These are phyloP conservation scores for Coendou prehensilis DNA, from an alignment of 2,797 vertebrate genomes.

Conservation along the genomic window DNA sequence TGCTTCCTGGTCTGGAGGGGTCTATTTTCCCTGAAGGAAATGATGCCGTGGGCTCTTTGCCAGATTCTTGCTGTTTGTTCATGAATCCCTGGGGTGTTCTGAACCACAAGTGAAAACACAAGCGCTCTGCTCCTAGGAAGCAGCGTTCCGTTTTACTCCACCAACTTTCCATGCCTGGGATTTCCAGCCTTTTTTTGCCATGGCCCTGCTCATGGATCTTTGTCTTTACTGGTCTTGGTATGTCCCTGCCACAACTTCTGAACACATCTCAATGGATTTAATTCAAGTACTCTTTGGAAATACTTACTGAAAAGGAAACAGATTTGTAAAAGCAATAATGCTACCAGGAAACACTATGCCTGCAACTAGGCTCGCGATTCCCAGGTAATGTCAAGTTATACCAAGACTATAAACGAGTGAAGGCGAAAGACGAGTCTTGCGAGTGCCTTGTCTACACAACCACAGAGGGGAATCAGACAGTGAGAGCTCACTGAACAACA, in stretches of 20 bases:
- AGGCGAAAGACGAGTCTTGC: background rate
- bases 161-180: background rate
- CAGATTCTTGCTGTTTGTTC: background rate
- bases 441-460: background rate
- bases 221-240: background rate
- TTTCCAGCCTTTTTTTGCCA: background rate
- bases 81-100: background rate
- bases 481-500: constrained; percentile 2
- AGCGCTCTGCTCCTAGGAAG: background rate
- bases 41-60: background rate
- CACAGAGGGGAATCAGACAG: background rate
- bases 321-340: constrained; percentile 25
- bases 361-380: constrained; percentile 2
- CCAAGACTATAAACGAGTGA: background rate
- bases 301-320: constrained; percentile 16
- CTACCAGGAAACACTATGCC: background rate
- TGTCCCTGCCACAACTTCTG: background rate
- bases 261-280: constrained; percentile 6
- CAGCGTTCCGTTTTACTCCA: background rate
- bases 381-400: background rate
- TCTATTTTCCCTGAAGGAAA: background rate
- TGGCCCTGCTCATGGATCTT: background rate
- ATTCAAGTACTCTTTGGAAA: constrained; percentile 45
- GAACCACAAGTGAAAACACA: background rate
- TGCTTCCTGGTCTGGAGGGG: background rate